These are phyloP conservation scores for Oreochromis spilurus DNA, from an alignment of 2,113 vertebrate genomes.

Conservation along the genomic window DNA sequence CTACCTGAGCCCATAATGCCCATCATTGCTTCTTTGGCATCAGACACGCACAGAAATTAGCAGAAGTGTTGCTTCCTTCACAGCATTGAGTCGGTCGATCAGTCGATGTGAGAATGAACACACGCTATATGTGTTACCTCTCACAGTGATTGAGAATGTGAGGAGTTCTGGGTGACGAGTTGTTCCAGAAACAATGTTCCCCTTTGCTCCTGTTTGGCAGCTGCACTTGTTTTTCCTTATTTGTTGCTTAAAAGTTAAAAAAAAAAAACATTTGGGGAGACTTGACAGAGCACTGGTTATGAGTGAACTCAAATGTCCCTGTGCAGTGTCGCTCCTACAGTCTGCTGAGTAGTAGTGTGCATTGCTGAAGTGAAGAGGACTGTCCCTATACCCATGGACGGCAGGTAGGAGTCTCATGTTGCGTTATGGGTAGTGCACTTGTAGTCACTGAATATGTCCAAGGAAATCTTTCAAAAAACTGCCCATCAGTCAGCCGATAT, in stretches of 20 bases:
- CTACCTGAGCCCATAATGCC: conserved; percentile 61
- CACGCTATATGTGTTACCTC: neutral
- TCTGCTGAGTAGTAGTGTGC: neutral
- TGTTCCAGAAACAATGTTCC: neutral
- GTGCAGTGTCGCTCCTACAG: neutral
- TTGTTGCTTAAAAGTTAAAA: neutral
- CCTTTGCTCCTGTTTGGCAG: conserved; percentile 35
- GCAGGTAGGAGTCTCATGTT: neutral
- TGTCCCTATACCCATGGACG: neutral
- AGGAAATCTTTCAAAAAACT: neutral
- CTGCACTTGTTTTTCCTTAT: conserved; percentile 27
- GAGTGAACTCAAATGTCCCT: conserved; percentile 1
- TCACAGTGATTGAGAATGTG: neutral
- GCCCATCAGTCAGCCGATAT: neutral
- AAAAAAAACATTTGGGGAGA: neutral
- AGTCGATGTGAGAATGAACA: conserved; percentile 19
- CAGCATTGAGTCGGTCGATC: conserved; percentile 59
- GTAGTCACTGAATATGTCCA: neutral
- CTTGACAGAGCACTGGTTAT: conserved; percentile 32
- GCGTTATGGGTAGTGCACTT: conserved; percentile 43
- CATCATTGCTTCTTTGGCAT: conserved; percentile 41
- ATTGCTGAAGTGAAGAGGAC: conserved; percentile 1
- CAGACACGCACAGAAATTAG: conserved; percentile 19
- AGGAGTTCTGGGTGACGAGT: neutral
- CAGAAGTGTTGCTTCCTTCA: conserved; percentile 56